Evolutionary conservation across 2,113 vertebrate species (phyloP).

Genomic region (Lutjanus erythropterus): DNA sequence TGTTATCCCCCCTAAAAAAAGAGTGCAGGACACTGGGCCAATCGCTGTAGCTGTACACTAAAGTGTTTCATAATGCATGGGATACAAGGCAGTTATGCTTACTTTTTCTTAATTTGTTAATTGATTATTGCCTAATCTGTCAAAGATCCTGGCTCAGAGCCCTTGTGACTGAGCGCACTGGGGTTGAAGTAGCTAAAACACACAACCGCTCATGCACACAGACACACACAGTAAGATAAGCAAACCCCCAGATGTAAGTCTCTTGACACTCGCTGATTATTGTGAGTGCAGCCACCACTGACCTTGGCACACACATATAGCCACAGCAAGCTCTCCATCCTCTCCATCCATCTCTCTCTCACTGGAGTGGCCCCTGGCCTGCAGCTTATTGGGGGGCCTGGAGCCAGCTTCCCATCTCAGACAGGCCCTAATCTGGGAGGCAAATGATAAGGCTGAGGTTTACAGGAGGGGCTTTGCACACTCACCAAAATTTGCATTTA

Average conservation of each 20-base stretch:
- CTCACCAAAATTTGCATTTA: constrained; percentile 85
- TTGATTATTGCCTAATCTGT: constrained; percentile 69
- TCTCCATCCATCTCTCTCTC: constrained; percentile 41
- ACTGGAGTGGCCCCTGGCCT: constrained; percentile 76
- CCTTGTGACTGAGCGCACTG: constrained; percentile 2
- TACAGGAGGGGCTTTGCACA: constrained; percentile 80
- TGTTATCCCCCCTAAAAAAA: constrained; percentile 61
- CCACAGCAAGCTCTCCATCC: constrained; percentile 28
- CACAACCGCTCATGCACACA: not conserved
- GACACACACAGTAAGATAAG: constrained; percentile 51
- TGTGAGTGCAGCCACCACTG: constrained; percentile 63
- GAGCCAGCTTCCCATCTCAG: constrained; percentile 79
- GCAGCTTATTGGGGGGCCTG: constrained; percentile 73
- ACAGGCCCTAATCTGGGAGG: constrained; percentile 83
- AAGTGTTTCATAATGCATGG: constrained; percentile 53
- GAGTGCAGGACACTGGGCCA: constrained; percentile 47
- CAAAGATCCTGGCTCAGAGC: constrained; percentile 50
- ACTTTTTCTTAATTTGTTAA: constrained; percentile 74
- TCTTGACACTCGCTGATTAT: constrained; percentile 67
- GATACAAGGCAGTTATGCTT: constrained; percentile 50
- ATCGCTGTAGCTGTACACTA: constrained; percentile 46
- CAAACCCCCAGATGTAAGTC: constrained; percentile 55
- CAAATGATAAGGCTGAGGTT: constrained; percentile 83
- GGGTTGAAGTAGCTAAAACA: constrained; percentile 8
- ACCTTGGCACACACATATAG: constrained; percentile 73